Conservation (phyloP, 2,797 vertebrate genomes). For the Anas acuta region DNA sequence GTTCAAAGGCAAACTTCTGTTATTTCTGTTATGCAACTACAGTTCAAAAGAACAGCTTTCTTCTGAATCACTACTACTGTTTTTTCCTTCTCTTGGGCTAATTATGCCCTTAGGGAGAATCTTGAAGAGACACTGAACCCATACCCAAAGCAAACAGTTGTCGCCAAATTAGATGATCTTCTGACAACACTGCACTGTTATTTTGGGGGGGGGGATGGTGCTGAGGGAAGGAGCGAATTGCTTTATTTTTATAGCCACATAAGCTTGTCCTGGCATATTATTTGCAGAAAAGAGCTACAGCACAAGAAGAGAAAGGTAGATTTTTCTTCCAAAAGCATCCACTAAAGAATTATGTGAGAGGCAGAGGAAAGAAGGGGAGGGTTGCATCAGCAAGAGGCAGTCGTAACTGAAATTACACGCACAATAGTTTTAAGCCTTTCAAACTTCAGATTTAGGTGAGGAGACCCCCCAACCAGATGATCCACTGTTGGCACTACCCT, state of each 20-base stretch:
- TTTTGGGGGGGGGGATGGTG: not conserved
- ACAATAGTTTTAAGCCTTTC: not conserved
- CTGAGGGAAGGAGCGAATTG: not conserved
- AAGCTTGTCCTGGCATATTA: not conserved
- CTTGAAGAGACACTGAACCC: not conserved
- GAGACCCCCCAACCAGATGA: not conserved
- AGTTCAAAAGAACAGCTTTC: not conserved
- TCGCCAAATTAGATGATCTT: not conserved
- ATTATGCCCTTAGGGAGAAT: constrained; percentile 18
- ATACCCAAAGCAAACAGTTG: not conserved
- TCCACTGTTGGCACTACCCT: not conserved
- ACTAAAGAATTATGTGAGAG: not conserved
- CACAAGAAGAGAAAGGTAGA: not conserved
- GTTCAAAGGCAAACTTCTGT: not conserved
- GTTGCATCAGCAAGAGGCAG: not conserved
- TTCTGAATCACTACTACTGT: not conserved
- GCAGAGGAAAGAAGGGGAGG: not conserved
- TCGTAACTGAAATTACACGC: not conserved
- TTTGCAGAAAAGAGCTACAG: not conserved
- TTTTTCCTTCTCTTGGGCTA: not conserved
- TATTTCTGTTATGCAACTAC: not conserved
- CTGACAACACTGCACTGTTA: not conserved
- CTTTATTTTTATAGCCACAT: not conserved
- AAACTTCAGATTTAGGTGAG: not conserved
- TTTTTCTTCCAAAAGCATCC: not conserved